Base-by-base conservation (phyloP, 30 jellyfish, hydroid and myxozoan genomes). In the Aurelia sp. region DNA sequence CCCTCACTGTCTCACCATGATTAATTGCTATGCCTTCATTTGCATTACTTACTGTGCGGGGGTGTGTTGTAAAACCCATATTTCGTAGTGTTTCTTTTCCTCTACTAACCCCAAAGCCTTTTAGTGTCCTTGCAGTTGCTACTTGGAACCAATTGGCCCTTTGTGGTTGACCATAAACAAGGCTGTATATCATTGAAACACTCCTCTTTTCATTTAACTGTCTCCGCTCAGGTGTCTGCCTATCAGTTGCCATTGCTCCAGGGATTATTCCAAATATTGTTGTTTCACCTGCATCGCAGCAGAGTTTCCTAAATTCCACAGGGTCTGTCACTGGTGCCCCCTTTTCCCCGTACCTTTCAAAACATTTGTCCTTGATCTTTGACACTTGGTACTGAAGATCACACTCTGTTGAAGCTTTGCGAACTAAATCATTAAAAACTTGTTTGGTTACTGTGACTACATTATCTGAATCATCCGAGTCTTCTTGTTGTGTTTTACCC, bases 281-380 rank as follows among this genome's bases (percentile, higher is more conserved):
- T 74, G 61, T 18, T 62, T 82, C 81, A 44, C 90, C 81, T 16
- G 79, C 80, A 16, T 63, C 90, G 20, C 47, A 16, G 50, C 80
- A 62, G 53, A 79, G 66, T 20, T 27, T 62, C 55, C 47, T 65
- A 55, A 79, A 65, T 47, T 47, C 52, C 18, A 33, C 53, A 35
- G 90, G 90, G 67, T 79, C 90, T 9, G 53, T 53, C 2, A 22
- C 22, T 3, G 86, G 86, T 48, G 41, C 58, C 8, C 82, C 82
- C n/a, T 71, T 48, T 31, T 71, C 66, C 13, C 82, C 82, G 37
- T 35, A 71, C 82, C 16, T 35, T 31, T 71, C 35, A 20, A 44
- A 35, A 44, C 67, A 71, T 40, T 71, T 71, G 6, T 15, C 12
- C 23, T 48, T 35, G 13, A 71, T 21, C 50, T 44, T 37, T 71